Conservation (phyloP, 2,113 vertebrate genomes). For the Bufo gargarizans region DNA sequence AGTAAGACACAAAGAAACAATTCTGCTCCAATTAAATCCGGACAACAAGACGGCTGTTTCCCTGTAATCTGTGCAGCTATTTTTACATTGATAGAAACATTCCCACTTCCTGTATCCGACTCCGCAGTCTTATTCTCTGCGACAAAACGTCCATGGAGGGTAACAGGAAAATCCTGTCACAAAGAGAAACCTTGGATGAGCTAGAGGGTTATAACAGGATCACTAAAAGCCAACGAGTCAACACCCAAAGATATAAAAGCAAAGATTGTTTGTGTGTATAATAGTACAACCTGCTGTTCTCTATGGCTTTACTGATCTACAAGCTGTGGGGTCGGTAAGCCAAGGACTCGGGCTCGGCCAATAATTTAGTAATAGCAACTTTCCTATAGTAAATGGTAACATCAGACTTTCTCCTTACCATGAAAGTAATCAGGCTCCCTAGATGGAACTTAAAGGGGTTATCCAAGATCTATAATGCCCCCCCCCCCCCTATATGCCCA, state of each 20-base stretch:
- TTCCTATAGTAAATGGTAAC: too few relatives aligned
- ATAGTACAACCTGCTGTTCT: too few relatives aligned
- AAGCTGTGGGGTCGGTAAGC: too few relatives aligned
- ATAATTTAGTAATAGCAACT: too few relatives aligned
- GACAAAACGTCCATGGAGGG: not conserved
- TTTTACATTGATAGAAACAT: constrained; percentile 31
- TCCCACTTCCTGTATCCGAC: constrained; percentile 20
- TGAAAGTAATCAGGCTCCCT: too few relatives aligned
- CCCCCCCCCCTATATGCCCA: too few relatives aligned
- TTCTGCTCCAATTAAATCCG: constrained; percentile 1
- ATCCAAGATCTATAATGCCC: too few relatives aligned
- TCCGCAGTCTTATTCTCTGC: not conserved
- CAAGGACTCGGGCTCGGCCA: too few relatives aligned
- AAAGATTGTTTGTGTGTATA: too few relatives aligned
- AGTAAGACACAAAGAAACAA: not conserved
- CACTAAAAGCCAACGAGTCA: not conserved
- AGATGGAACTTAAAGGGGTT: too few relatives aligned
- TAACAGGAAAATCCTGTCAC: constrained; percentile 27
- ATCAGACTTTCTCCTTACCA: too few relatives aligned
- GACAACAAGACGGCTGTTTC: constrained; percentile 21
- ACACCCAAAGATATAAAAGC: not conserved
- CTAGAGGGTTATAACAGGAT: not conserved
- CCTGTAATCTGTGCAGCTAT: constrained; percentile 25
- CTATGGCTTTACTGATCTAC: too few relatives aligned
- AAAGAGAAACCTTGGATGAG: not conserved